Evolutionary conservation across 2,888 invertebrate genomes (phyloP), one percentile per base, ranked within the genome.

Genomic region (Trichopoda pennipes): DNA sequence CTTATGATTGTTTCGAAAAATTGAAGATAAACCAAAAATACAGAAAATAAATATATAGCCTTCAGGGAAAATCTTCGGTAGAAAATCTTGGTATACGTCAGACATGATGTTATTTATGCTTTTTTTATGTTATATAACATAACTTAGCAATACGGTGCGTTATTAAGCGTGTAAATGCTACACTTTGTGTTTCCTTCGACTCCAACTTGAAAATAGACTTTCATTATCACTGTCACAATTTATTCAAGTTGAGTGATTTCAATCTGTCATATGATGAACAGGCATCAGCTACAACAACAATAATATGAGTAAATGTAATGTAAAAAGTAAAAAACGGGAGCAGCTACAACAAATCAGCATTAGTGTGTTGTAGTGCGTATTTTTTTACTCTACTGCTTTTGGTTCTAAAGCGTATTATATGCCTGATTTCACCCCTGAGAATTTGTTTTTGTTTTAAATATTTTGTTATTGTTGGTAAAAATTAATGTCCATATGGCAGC

Each of bases 401-500:
- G 56, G 42, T 49, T 32, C 61, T 81, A 53, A 58, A 66, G 66
- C 53, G 49, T 72, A 76, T 83, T 85, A 81, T 85, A 75, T 81
- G 85, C 72, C 73, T 79, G 83, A 84, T 85, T 84, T 83, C 85
- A 86, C 85, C 85, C 85, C 74, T 68, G 81, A 85, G 81, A 78
- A 76, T 66, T 78, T 72, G 23, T 66, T 42, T 58, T 61, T 47
- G 42, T 49, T 49, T 49, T 14, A 49, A 14, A 61, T 63, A 8
- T 38, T 32, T 21, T 32, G 44, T 35, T 61, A 44, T 61, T 75
- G 51, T 53, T 56, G 38, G 64, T 64, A 19, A 81, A 85, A 88
- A 88, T 87, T 87, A 87, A 87, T 84, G 90, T 90, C 90, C 90
- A 90, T 90, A 90, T 91, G 90, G 90, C 90, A 86, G 89, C 88